A percentile compares a stretch with the other conserved stretches of the same genome.
phyloP scores from a whole-genome alignment of 2,888 invertebrate genomes.

The Strigamia maritima region DNA sequence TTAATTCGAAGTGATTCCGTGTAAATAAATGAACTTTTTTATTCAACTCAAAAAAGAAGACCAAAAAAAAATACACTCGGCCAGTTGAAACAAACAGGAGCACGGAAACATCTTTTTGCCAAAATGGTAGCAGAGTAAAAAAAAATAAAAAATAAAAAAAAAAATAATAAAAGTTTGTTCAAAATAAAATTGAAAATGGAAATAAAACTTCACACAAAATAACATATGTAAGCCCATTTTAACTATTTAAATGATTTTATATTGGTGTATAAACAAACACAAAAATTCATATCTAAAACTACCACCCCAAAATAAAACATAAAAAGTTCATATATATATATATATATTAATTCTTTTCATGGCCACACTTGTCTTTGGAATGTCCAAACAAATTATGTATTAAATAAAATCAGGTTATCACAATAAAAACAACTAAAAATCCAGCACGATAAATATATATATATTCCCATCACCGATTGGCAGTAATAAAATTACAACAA shows the following conservation, averaged over 20 bases:
- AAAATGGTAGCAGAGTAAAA: conserved; percentile 11
- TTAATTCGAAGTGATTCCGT: background rate
- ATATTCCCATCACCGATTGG: conserved; percentile 20
- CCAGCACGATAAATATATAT: conserved; percentile 24
- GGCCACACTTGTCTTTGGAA: conserved; percentile 32
- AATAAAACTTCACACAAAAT: conserved; percentile 20
- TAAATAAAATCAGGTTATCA: conserved; percentile 8
- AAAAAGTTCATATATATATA: conserved; percentile 21
- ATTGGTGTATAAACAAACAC: conserved; percentile 3
- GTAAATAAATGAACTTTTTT: conserved; percentile 29
- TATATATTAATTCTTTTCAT: conserved; percentile 15
- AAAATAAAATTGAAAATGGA: background rate
- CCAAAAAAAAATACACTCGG: conserved; percentile 24
- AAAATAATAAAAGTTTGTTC: background rate
- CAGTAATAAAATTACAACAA: conserved; percentile 31
- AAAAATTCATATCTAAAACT: conserved; percentile 5
- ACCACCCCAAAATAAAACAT: conserved; percentile 24
- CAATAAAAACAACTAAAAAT: conserved; percentile 29
- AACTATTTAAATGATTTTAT: conserved; percentile 12
- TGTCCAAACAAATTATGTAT: conserved; percentile 18
- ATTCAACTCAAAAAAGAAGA: conserved; percentile 25
- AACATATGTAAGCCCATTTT: background rate
- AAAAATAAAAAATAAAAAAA: background rate
- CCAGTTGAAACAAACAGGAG: background rate
- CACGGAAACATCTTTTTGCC: background rate